Conservation (phyloP, 2,888 invertebrate genomes). For the Pammene aurita region DNA sequence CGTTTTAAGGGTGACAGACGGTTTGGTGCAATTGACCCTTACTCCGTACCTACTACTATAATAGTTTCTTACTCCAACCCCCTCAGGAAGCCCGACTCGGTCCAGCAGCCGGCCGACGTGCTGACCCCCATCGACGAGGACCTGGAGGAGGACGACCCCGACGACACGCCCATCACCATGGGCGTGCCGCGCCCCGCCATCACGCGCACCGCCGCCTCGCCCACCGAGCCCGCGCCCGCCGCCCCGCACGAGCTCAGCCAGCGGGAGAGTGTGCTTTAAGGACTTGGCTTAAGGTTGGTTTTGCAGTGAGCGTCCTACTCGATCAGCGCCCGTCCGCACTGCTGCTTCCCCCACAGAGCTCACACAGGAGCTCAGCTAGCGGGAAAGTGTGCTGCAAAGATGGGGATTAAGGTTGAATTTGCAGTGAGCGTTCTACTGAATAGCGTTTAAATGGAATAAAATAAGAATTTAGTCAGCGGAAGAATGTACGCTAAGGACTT, state of each 20-base stretch:
- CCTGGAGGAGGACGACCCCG: conserved; percentile 86
- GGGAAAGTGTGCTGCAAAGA: conserved; percentile 87
- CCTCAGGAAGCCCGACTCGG: conserved; percentile 81
- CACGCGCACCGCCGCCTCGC: conserved; percentile 89
- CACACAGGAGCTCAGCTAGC: conserved; percentile 81
- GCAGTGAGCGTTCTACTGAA: neutral
- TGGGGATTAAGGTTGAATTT: neutral
- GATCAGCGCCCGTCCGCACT: conserved; percentile 87
- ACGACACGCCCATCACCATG: conserved; percentile 88
- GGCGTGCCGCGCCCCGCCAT: conserved; percentile 85
- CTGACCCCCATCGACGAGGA: conserved; percentile 93
- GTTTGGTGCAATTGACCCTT: no score
- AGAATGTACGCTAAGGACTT: neutral
- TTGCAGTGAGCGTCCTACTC: neutral
- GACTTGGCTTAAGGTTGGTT: neutral
- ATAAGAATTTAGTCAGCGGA: neutral
- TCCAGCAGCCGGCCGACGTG: conserved; percentile 86
- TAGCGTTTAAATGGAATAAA: no score
- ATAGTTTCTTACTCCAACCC: neutral
- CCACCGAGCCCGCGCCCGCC: conserved; percentile 78
- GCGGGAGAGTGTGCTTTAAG: conserved; percentile 89
- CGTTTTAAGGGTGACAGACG: no score
- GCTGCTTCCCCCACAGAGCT: conserved; percentile 86
- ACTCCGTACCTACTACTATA: no score
- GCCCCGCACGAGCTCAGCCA: conserved; percentile 81